Conservation (phyloP, 1,140 invertebrate genomes). For the Aphelinus certus region DNA sequence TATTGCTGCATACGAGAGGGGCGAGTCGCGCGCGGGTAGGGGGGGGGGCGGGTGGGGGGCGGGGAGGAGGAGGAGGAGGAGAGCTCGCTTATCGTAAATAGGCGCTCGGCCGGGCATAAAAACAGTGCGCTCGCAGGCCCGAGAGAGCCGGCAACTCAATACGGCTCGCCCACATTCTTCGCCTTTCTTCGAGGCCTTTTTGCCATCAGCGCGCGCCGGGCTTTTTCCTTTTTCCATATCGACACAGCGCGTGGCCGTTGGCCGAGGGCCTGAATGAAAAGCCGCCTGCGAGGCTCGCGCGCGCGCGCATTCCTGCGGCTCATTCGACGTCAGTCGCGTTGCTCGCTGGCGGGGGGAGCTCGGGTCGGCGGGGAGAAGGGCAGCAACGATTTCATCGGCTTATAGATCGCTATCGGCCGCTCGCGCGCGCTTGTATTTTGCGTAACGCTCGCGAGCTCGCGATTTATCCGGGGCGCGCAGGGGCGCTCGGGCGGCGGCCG, state of each 20-base stretch:
- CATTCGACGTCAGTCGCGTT: too few species aligned
- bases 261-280: not conserved
- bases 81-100: conserved; percentile 21
- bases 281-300: not conserved
- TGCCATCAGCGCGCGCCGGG: not conserved
- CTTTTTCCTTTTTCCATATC: too few species aligned
- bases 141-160: too few species aligned
- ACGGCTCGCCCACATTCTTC: conserved; percentile 4
- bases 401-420: conserved; percentile 51
- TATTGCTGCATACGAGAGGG: conserved; percentile 26
- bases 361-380: too few species aligned
- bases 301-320: conserved; percentile 20
- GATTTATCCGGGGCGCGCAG: conserved; percentile 24
- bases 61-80: too few species aligned
- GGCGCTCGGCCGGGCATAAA: conserved; percentile 31
- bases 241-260: too few species aligned
- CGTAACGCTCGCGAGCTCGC: conserved; percentile 46
- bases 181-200: not conserved
- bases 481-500: conserved; percentile 27
- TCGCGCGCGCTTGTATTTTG: conserved; percentile 45
- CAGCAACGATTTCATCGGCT: conserved; percentile 42
- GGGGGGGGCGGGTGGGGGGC: too few species aligned
- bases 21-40: not conserved
- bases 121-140: not conserved
- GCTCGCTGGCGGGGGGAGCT: too few species aligned